Evolutionary conservation across 2,113 vertebrate species (phyloP).

Genomic region (Axis porcinus): DNA sequence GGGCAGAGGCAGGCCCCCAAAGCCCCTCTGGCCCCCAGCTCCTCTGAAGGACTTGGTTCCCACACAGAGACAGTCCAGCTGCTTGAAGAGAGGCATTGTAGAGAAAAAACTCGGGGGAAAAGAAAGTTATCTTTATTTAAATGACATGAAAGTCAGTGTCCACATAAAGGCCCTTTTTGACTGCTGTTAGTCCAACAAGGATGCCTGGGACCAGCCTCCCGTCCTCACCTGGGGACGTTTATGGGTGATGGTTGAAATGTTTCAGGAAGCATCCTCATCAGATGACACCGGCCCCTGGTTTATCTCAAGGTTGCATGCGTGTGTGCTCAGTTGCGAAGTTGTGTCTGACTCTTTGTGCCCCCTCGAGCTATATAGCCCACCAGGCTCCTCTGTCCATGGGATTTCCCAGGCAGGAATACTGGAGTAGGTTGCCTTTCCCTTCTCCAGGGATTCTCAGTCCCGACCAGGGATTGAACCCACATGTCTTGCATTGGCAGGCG

Average conservation of each 20-base stretch:
- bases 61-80: neutral
- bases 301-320: neutral
- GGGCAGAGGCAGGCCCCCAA: neutral
- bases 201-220: neutral
- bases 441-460: neutral
- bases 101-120: neutral
- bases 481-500: neutral
- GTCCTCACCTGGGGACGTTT: neutral
- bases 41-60: neutral
- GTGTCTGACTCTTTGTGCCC: neutral
- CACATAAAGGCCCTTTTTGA: neutral
- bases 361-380: neutral
- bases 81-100: neutral
- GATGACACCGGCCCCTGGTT: neutral
- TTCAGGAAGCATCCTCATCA: neutral
- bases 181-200: too few species aligned
- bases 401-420: neutral
- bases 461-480: neutral
- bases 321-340: neutral
- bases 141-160: neutral
- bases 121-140: neutral
- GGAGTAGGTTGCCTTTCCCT: neutral
- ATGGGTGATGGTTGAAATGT: neutral
- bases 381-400: neutral
- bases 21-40: neutral